These are phyloP conservation scores for Myotis daubentonii DNA, from an alignment of 2,797 vertebrate genomes.

Conservation along the genomic window DNA sequence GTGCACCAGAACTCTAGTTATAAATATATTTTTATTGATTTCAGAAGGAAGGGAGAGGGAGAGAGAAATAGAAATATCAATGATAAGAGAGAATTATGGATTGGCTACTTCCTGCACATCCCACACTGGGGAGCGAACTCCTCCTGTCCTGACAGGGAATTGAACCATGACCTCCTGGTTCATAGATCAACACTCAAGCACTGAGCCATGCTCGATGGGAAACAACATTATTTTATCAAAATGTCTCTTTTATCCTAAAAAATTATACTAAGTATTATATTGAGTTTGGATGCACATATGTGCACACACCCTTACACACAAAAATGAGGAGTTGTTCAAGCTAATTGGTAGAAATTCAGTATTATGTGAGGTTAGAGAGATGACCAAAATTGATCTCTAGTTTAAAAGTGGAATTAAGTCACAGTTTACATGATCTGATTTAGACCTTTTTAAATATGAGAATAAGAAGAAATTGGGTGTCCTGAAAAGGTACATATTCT, in stretches of 20 bases:
- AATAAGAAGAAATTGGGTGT: not conserved
- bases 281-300: not conserved
- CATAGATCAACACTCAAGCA: no score
- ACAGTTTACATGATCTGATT: not conserved
- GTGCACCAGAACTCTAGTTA: no score
- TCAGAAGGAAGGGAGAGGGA: no score
- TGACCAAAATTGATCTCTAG: not conserved
- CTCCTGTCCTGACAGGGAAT: no score
- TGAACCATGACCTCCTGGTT: no score
- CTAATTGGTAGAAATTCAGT: not conserved
- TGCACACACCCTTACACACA: not conserved
- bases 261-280: not conserved
- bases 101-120: no score
- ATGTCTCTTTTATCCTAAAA: not conserved
- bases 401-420: not conserved
- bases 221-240: not conserved
- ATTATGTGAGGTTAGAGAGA: not conserved
- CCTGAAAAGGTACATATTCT: not conserved
- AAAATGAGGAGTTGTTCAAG: not conserved
- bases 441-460: not conserved
- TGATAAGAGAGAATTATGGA: no score
- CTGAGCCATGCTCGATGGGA: no score
- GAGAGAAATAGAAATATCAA: no score
- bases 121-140: no score
- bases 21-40: no score